Base-by-base conservation (phyloP, 2,888 invertebrate species). In the Drymonia ruficornis region DNA sequence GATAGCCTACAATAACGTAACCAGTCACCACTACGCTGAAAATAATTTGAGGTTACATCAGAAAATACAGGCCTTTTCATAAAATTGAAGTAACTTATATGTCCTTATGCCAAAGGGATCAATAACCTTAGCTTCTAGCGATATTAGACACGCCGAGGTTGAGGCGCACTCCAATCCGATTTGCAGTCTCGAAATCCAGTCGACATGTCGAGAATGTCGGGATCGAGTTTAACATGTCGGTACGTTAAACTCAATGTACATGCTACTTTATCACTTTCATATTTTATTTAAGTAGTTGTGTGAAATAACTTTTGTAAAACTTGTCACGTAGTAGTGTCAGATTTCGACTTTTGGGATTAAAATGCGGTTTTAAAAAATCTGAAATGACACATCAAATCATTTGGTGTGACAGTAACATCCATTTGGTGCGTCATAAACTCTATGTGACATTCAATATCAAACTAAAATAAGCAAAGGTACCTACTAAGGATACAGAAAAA, bases 141-240 rank as follows among this genome's bases (percentile, higher is more conserved):
- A 11, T 36, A n/a, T 36, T 61, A 50, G 52, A 42, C 49, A 53
- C 65, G 47, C 16, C 18, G 16, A 38, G n/a, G 45, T 13, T 50
- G 40, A 23, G 45, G 18, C 49, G 47, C 55, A 53, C 23, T 49
- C 50, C 42, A 61, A 69, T 70, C 68, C 60, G 65, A 68, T 71
- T 69, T 55, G 51, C 57, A 49, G 49, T 43, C 46, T 40, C 23
- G 47, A 62, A 70, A 62, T 47, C 59, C 52, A 58, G 62, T 59
- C 42, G 64, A 60, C 61, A 45, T 54, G 55, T 36, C 40, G 38
- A 43, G 56, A 46, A 12, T 31, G 31, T 31, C 31, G 31, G 11
- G 42, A 42, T 42, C 42, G 18, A 42, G 42, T 42, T 42, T 18
- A 42, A 15, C 16, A 42, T 18, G 36, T 53, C 45, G 47, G 52